Evolutionary conservation across 2,113 vertebrate species (phyloP), one percentile per base, ranked within the genome.

Genomic region (Atrichornis clamosus): DNA sequence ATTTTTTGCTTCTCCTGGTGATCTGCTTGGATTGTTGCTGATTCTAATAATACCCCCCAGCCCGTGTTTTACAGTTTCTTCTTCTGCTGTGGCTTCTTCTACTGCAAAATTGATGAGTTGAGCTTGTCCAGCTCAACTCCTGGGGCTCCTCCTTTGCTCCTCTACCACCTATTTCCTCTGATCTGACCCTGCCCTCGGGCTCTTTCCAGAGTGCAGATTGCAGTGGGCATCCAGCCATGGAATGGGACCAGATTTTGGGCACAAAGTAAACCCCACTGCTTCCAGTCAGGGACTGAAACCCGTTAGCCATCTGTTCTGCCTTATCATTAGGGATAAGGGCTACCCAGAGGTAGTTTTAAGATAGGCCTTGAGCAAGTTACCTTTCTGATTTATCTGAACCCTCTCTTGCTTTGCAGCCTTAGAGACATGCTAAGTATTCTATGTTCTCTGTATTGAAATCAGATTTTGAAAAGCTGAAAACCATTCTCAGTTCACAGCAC

Each of bases 231-330:
- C 49, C 56, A 72, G 96, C 96, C 96, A 96, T 89, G 88, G 88
- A 95, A 84, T 73, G 33, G 44, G 32, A 96, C 92, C 90, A 95
- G 83, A 49, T 89, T 90, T 94, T 75, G 76, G 92, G 93, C 76
- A 94, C 76, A 84, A 85, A 93, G 62, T 76, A 76, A 93, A 79
- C 75, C 68, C 92, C 77, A 84, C 60, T 82, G 96, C 44, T 95
- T 92, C 52, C 44, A 94, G 79, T 56, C 85, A 96, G 86, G 68
- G 83, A 62, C 83, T 82, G 92, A 76, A 88, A 75, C 88, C 69
- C 58, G 10, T 94, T 96, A 93, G 73, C 96, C 96, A 96, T 97
- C 96, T 97, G 96, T 87, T 97, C 84, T 78, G 59, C 32, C 13
- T 11, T 84, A 70, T 94, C 8, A 0, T 93, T 73, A 90, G 55